These are phyloP conservation scores for Ichneumoninae sp. DNA, from an alignment of 2,888 invertebrate species.

Conservation along the genomic window DNA sequence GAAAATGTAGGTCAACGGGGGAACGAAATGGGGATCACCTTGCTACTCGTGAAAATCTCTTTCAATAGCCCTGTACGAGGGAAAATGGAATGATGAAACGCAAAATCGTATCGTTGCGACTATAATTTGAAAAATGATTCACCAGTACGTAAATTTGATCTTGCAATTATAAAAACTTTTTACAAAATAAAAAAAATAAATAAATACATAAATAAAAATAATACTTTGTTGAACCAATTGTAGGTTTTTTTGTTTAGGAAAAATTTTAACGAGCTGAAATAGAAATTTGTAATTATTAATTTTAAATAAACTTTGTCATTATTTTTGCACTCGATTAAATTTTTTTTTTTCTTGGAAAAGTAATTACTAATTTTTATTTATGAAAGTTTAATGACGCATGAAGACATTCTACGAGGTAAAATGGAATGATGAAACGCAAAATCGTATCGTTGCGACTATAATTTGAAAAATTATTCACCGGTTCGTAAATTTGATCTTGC, in stretches of 20 bases:
- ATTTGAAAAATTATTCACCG: neutral
- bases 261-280: too few relatives aligned
- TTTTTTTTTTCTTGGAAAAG: neutral
- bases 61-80: neutral
- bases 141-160: neutral
- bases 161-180: too few relatives aligned
- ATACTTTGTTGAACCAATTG: too few relatives aligned
- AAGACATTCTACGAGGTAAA: neutral
- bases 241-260: too few relatives aligned
- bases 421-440: neutral
- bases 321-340: too few relatives aligned
- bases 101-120: neutral
- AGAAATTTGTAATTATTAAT: too few relatives aligned
- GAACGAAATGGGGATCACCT: slow-evolving; percentile 23
- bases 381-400: too few relatives aligned
- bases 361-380: too few relatives aligned
- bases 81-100: neutral
- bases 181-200: too few relatives aligned
- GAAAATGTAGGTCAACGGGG: slow-evolving; percentile 42
- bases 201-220: too few relatives aligned
- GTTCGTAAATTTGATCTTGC: too few relatives aligned
- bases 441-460: neutral
- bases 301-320: too few relatives aligned
- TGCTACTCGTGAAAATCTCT: neutral
- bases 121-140: neutral